phyloP scores from a whole-genome alignment of 2,113 vertebrate species.

The Panthera leo region DNA sequence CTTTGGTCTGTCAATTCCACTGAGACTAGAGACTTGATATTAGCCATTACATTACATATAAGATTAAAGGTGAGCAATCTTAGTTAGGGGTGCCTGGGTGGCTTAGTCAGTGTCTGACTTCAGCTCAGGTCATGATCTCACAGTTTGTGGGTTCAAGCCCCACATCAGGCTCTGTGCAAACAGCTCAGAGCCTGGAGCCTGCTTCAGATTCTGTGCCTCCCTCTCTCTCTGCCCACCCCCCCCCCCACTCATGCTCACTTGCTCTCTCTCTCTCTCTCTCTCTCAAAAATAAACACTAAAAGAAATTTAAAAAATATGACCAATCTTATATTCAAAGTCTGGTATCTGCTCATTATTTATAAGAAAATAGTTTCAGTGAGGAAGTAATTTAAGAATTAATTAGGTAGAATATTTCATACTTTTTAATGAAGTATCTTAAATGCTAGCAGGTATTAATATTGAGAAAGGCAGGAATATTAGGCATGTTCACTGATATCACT shows the following conservation, averaged over 20 bases:
- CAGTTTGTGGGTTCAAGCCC: too few relatives aligned
- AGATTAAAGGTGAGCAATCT: neutral
- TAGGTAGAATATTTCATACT: neutral
- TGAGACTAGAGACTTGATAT: neutral
- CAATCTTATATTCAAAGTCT: neutral
- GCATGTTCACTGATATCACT: neutral
- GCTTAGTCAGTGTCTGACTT: too few relatives aligned
- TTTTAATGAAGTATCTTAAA: constrained; percentile 37
- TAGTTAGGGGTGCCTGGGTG: neutral
- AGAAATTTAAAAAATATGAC: neutral
- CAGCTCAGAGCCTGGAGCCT: too few relatives aligned
- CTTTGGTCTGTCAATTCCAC: neutral
- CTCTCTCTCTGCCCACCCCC: too few relatives aligned
- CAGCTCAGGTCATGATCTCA: too few relatives aligned
- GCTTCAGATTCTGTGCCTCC: too few relatives aligned
- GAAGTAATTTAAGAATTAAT: neutral
- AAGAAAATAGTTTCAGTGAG: neutral
- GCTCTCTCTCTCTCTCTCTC: too few relatives aligned
- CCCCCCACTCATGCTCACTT: too few relatives aligned
- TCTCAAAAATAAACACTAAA: too few relatives aligned
- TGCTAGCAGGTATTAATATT: neutral
- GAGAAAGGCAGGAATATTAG: neutral
- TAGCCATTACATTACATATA: neutral
- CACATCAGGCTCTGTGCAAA: too few relatives aligned
- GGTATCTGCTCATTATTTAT: neutral